phyloP scores from a whole-genome alignment of 2,113 vertebrate species.

The Lamprotornis superbus region DNA sequence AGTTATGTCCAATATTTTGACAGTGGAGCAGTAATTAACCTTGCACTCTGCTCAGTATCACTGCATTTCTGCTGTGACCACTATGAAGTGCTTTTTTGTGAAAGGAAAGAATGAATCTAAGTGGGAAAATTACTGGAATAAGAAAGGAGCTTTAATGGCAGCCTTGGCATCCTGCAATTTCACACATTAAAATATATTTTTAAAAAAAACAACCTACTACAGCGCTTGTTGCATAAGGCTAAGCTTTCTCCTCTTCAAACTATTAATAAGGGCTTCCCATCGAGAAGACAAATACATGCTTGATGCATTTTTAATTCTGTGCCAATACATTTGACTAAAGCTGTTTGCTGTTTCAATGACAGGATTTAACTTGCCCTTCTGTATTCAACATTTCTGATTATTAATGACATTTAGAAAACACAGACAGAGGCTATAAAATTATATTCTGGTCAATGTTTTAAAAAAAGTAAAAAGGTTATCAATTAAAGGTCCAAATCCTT shows the following conservation, averaged over 20 bases:
- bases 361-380: slow-evolving; percentile 83
- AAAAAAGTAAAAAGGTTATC: not conserved
- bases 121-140: slow-evolving; percentile 75
- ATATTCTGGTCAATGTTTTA: slow-evolving; percentile 6
- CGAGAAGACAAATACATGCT: slow-evolving; percentile 83
- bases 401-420: slow-evolving; percentile 77
- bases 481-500: not conserved
- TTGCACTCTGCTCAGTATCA: slow-evolving; percentile 39
- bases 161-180: slow-evolving; percentile 79
- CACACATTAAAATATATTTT: slow-evolving; percentile 80
- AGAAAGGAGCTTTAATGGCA: slow-evolving; percentile 78
- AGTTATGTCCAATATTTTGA: slow-evolving; percentile 68
- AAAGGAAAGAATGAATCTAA: slow-evolving; percentile 63
- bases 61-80: slow-evolving; percentile 60
- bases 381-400: slow-evolving; percentile 72
- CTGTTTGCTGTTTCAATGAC: slow-evolving; percentile 86
- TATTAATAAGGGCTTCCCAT: slow-evolving; percentile 84
- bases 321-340: slow-evolving; percentile 85
- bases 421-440: slow-evolving; percentile 52
- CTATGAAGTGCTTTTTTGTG: slow-evolving; percentile 65
- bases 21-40: slow-evolving; percentile 59
- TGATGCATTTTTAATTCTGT: slow-evolving; percentile 86
- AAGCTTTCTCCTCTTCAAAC: slow-evolving; percentile 81
- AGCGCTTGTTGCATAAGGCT: slow-evolving; percentile 74
- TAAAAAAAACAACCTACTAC: slow-evolving; percentile 48